Conservation (phyloP, 2,797 vertebrate species). For the Sebastes matsubarae region DNA sequence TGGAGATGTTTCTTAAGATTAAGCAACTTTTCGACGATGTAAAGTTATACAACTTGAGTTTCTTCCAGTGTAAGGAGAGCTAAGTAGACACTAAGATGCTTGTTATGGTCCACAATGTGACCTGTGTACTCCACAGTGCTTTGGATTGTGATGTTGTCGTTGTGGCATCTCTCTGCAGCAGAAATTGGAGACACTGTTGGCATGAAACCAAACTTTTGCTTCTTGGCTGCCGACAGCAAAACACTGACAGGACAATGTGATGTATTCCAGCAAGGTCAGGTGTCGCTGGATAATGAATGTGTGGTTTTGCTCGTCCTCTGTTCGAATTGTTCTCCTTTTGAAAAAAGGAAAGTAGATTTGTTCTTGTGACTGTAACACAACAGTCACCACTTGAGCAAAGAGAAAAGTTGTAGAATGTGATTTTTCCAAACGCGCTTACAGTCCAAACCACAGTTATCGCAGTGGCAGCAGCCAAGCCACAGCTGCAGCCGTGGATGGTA, state of each 20-base stretch:
- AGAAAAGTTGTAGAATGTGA: neutral
- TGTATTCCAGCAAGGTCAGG: slow-evolving; percentile 19
- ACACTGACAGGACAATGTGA: slow-evolving; percentile 22
- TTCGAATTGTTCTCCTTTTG: neutral
- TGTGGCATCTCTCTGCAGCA: slow-evolving; percentile 43
- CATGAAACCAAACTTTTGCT: slow-evolving; percentile 41
- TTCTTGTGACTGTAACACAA: neutral
- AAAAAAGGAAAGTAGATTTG: neutral
- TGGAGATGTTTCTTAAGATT: neutral
- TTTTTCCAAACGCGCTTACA: neutral
- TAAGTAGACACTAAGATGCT: neutral
- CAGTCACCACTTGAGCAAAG: neutral
- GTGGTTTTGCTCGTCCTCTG: neutral
- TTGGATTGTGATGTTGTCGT: neutral
- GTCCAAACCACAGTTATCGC: neutral
- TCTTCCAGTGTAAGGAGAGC: neutral
- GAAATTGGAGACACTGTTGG: slow-evolving; percentile 49
- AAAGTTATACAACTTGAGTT: neutral
- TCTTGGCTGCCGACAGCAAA: slow-evolving; percentile 36
- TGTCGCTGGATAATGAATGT: slow-evolving; percentile 4
- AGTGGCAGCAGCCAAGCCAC: neutral
- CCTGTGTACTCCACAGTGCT: neutral
- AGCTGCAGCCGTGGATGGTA: neutral
- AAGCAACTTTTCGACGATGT: neutral
- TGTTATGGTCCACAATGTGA: neutral